Base-by-base conservation (phyloP, 2,797 vertebrate genomes). In the Heliangelus exortis region DNA sequence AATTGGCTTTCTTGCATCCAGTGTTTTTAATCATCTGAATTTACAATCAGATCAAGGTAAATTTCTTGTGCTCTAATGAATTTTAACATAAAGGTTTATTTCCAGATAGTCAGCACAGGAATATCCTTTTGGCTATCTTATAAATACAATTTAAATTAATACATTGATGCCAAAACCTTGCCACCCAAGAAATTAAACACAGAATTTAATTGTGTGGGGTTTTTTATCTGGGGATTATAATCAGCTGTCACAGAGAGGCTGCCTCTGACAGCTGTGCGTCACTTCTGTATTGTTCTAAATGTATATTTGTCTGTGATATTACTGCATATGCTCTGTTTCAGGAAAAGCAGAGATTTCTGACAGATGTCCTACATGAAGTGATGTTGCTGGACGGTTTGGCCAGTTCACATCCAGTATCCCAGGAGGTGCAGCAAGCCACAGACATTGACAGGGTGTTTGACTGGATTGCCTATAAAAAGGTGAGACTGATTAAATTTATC, bases 381-480 rank as follows among this genome's bases (percentile, higher is more conserved):
- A 99, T 99, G 99, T 96, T 99, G 47, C 95, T 99, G 94, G 99
- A 99, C 3, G 99, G 99, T 17, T 96, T 99, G 84, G 97, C 98
- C 90, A 99, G 98, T 96, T 99, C 99, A 79, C 99, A 99, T 95
- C 99, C 99, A 5, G 99, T 99, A 66, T 99, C 99, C 48, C 99
- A 99, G 97, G 98, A 99, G 90, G 99, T 99, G 73, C 97, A 98
- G 22, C 98, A 98, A 97, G 99, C 99, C 36, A 98, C 98, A 2
- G 99, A 99, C 94, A 99, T 99, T 26, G 98, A 99, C 96, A 97
- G 98, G 47, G 99, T 99, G 43, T 99, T 99, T 86, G 99, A 99
- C 97, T 99, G 99, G 99, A 99, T 99, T 13, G 99, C 99, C 12
- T 99, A 99, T 95, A 99, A 99, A 97, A 99, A 99, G 97, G 99